Conservation (phyloP, 2,113 vertebrate genomes). For the Phocoena sinus region DNA sequence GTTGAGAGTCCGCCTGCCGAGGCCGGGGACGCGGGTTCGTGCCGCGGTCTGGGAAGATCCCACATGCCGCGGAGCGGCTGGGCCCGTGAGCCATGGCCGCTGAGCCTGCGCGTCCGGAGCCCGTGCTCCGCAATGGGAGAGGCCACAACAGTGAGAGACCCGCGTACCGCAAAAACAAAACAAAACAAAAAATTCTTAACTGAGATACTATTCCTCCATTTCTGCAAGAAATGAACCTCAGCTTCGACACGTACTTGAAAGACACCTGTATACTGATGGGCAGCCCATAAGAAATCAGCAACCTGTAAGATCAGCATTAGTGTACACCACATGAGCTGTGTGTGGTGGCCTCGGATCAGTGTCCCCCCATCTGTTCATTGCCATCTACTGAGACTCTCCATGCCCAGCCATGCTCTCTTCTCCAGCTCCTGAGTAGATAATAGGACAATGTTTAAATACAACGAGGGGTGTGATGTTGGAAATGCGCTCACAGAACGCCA, state of each 20-base stretch:
- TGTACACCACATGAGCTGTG: not conserved
- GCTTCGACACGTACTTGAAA: not conserved
- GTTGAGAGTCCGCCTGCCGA: too few relatives aligned
- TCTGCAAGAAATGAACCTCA: conserved; percentile 8
- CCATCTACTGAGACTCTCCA: not conserved
- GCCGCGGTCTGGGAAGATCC: too few relatives aligned
- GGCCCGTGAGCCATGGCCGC: too few relatives aligned
- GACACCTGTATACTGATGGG: not conserved
- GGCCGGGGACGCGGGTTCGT: too few relatives aligned
- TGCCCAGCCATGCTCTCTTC: conserved; percentile 41
- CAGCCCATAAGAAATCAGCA: conserved; percentile 21
- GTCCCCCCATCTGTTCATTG: conserved; percentile 40
- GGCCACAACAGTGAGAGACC: too few relatives aligned
- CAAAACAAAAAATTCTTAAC: not conserved
- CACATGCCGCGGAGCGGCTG: too few relatives aligned
- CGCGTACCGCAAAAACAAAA: too few relatives aligned
- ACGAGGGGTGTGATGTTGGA: conserved; percentile 43
- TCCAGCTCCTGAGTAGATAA: conserved; percentile 52
- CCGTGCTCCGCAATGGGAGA: too few relatives aligned
- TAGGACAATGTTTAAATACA: conserved; percentile 64
- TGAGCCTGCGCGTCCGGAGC: too few relatives aligned
- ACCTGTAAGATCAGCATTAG: conserved; percentile 7
- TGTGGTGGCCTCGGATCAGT: not conserved
- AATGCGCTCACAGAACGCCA: conserved; percentile 49
- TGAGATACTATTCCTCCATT: not conserved